Conservation (phyloP, 2,797 vertebrate species). For the Lacerta viridis region DNA sequence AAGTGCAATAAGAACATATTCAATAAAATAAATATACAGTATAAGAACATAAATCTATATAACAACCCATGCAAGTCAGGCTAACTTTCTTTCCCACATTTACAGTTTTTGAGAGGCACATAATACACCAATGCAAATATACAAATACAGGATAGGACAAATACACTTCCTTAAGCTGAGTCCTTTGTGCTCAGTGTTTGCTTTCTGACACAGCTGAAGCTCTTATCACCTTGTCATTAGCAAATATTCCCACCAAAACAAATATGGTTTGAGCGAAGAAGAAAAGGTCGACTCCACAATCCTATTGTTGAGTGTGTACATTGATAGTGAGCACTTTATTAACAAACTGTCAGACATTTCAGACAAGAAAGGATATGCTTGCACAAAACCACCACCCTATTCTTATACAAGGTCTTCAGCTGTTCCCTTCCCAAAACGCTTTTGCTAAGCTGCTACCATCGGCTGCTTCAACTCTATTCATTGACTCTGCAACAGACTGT, state of each 20-base stretch:
- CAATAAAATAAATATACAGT: background rate
- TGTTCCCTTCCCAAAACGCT: background rate
- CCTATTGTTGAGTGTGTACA: background rate
- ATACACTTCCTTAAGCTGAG: slow-evolving; percentile 29
- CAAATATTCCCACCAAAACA: background rate
- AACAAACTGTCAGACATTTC: background rate
- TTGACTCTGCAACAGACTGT: background rate
- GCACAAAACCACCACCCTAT: background rate
- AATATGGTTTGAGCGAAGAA: background rate
- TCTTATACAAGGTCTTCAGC: background rate
- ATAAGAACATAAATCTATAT: background rate
- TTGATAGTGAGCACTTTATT: background rate
- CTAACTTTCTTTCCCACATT: slow-evolving; percentile 32
- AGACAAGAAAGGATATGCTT: background rate
- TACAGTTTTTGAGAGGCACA: slow-evolving; percentile 9
- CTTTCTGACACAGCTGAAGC: background rate
- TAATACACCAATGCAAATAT: slow-evolving; percentile 2
- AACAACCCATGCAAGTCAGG: background rate
- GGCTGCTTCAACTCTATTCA: background rate
- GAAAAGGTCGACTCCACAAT: background rate
- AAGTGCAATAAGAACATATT: too few species aligned
- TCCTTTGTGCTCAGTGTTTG: slow-evolving; percentile 32
- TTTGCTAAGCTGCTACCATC: background rate
- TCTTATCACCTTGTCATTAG: background rate
- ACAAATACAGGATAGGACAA: slow-evolving; percentile 26